Conservation (phyloP, 2,888 invertebrate genomes). For the Pollenia labialis region DNA sequence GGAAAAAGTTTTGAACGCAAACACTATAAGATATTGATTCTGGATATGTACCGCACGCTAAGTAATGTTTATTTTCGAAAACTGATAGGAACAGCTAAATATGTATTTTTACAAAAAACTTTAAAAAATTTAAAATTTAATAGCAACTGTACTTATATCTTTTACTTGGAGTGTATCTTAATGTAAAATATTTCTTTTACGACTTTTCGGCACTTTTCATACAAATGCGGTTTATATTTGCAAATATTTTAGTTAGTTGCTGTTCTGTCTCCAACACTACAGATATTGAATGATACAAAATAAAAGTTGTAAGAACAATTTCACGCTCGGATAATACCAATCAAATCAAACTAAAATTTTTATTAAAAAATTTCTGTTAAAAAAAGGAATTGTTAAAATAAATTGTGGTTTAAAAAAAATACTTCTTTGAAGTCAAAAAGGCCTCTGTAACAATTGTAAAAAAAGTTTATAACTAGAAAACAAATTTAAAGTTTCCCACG, state of each 20-base stretch:
- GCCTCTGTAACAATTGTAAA: neutral
- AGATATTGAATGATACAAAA: slow-evolving; percentile 45
- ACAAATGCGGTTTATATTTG: slow-evolving; percentile 51
- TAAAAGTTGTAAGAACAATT: slow-evolving; percentile 56
- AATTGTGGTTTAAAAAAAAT: slow-evolving; percentile 46
- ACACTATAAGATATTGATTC: too few species aligned
- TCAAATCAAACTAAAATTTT: slow-evolving; percentile 29
- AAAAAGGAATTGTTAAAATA: slow-evolving; percentile 26
- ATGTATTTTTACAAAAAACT: too few species aligned
- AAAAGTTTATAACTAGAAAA: slow-evolving; percentile 10
- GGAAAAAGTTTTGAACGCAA: too few species aligned
- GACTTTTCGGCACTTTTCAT: slow-evolving; percentile 39
- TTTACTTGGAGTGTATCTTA: neutral
- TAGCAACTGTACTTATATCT: neutral
- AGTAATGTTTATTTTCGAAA: too few species aligned
- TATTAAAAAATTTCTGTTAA: neutral
- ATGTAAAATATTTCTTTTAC: slow-evolving; percentile 49
- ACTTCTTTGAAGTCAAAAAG: slow-evolving; percentile 33
- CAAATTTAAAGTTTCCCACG: slow-evolving; percentile 54
- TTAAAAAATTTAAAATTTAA: neutral
- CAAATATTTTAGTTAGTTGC: neutral
- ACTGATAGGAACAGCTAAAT: too few species aligned
- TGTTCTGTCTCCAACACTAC: slow-evolving; percentile 35
- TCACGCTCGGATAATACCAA: slow-evolving; percentile 57
- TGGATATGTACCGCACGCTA: too few species aligned